A percentile compares a stretch with the other conserved stretches of the same genome.
Evolutionary conservation across 2,797 vertebrate species (phyloP).

Genomic region (Euphonia xanthogaster): DNA sequence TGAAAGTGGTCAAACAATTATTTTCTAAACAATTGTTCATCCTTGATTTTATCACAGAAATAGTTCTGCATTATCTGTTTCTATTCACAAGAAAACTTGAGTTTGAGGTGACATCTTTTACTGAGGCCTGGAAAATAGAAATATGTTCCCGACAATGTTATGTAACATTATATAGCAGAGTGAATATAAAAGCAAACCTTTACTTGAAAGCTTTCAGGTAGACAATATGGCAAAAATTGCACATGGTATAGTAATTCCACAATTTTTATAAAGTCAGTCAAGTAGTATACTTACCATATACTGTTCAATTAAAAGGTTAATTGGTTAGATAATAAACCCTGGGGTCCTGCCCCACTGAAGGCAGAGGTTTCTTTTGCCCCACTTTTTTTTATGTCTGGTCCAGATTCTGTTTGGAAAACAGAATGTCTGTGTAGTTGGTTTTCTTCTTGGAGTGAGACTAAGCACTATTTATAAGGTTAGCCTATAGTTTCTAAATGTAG

Average conservation of each 20-base stretch:
- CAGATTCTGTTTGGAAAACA: background rate
- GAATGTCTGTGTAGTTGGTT: background rate
- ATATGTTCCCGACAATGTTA: background rate
- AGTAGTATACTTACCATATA: background rate
- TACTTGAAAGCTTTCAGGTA: background rate
- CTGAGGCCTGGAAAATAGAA: background rate
- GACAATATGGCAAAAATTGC: fast-evolving
- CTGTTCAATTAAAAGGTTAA: background rate
- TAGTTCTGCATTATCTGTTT: background rate
- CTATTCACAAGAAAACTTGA: background rate
- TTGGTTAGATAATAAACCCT: background rate
- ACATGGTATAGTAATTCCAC: fast-evolving
- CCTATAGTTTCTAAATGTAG: background rate
- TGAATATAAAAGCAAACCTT: background rate
- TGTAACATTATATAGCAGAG: too few species aligned
- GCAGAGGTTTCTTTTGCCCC: background rate
- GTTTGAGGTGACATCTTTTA: background rate
- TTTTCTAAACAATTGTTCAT: background rate
- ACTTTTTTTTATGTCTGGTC: background rate
- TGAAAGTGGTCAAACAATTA: background rate
- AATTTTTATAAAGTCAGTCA: background rate
- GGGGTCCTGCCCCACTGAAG: background rate
- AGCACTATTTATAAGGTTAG: background rate
- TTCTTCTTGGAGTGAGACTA: background rate
- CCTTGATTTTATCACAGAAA: background rate